Percentiles rank a stretch among this genome's conserved stretches.
phyloP scores from a whole-genome alignment of 2,113 vertebrate genomes.

The Amphiprion percula region DNA sequence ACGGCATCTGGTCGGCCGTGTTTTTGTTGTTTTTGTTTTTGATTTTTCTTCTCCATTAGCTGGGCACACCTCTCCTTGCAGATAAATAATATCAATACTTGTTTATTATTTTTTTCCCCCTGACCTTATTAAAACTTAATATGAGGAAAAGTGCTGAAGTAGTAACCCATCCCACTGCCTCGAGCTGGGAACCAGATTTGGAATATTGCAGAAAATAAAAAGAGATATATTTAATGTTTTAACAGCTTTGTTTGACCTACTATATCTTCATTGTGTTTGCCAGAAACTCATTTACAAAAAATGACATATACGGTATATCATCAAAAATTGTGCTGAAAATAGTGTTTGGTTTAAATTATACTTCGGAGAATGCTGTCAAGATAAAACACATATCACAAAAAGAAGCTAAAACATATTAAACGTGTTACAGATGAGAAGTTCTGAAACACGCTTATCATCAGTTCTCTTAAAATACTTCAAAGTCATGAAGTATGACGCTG shows the following conservation, averaged over 20 bases:
- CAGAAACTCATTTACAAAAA: not conserved
- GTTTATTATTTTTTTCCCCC: not conserved
- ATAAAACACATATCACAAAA: too few relatives aligned
- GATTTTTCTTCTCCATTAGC: not conserved
- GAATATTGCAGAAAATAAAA: not conserved
- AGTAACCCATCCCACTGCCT: not conserved
- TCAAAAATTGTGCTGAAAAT: not conserved
- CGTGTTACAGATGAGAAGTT: not conserved
- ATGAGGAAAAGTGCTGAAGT: not conserved
- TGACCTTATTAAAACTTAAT: not conserved
- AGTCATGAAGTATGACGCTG: too few relatives aligned
- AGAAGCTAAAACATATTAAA: too few relatives aligned
- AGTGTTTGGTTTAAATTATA: not conserved
- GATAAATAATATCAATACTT: conserved; percentile 11
- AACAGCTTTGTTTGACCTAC: not conserved
- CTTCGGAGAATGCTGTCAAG: not conserved
- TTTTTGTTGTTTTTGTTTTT: not conserved
- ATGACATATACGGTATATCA: not conserved
- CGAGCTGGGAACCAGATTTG: not conserved
- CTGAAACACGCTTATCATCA: not conserved
- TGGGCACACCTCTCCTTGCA: not conserved
- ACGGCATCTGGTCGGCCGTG: not conserved
- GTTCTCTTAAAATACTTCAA: too few relatives aligned
- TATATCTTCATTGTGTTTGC: not conserved
- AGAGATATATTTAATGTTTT: not conserved